Percentiles rank a stretch among this genome's conserved stretches.
These are phyloP conservation scores for Pachyramphus minor DNA, from an alignment of 2,113 vertebrate species.

Conservation along the genomic window DNA sequence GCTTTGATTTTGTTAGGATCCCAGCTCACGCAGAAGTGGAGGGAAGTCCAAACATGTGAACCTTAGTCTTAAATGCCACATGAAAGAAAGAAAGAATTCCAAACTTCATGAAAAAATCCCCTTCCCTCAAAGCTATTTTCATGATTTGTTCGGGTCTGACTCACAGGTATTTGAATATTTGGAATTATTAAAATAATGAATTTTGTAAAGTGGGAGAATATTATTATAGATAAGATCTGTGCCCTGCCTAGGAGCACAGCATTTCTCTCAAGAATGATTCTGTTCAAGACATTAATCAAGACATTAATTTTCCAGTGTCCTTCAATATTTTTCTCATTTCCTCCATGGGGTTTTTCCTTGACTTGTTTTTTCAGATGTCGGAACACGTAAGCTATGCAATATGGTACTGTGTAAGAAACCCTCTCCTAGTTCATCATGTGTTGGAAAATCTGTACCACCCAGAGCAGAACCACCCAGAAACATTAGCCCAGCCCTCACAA, in stretches of 20 bases:
- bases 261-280: background rate
- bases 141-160: background rate
- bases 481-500: background rate
- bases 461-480: background rate
- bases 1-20: background rate
- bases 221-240: background rate
- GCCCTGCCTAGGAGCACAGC: background rate
- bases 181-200: background rate
- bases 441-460: background rate
- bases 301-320: background rate
- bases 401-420: background rate
- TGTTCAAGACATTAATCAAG: background rate
- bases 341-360: background rate
- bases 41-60: background rate
- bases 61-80: background rate
- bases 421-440: background rate
- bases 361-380: background rate
- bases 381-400: background rate
- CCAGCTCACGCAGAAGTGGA: background rate
- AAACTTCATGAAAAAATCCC: background rate
- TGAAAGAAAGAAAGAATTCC: background rate
- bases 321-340: background rate
- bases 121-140: background rate
- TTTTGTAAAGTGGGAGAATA: background rate
- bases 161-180: background rate